Evolutionary conservation across 1,140 invertebrate species (phyloP), one percentile per base, ranked within the genome.

Genomic region (Hylyphantes graminicola): DNA sequence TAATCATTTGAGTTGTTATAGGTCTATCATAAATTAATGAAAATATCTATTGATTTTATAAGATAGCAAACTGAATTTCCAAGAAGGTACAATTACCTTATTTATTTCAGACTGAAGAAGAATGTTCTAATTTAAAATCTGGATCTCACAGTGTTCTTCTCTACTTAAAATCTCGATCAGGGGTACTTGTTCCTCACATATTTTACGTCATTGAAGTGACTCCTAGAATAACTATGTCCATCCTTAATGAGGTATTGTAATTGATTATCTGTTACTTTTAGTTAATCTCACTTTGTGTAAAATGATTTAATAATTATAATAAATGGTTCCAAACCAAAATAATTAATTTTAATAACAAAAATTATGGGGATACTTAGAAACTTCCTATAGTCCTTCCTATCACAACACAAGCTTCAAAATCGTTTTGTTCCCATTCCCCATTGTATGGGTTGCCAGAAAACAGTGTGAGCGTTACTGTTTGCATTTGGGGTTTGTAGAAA

Each of bases 181-280:
- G 70, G 2, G 15, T 15, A 35, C 57, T 82, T 50, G 80, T 82
- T 4, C 80, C 80, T 13, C 80, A 82, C 21, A 75, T 82, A 50
- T 13, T 82, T 7, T 82, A 82, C 50, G 59, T 65, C 12, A 67
- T 82, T 54, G 80, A 82, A 82, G 70, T 82, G 7, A 74, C 80
- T 19, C 67, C 54, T 8, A 74, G 48, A 51, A 74, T 82, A 19
- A 55, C 80, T 19, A n/a, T 82, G 35, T 50, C 48, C 7, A 57
- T 82, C 12, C 70, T 82, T 4, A 63, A 57, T 82, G 80, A 82
- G 59, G 80, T 82, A 81, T 11, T 35, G 7, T 12, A 4, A 19
- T 12, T 57, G 35, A 35, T 35, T 35, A 35, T 35, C 35, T 35
- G 54, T 74, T 54, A 57, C 51, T 55, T 73, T 12, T 48, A 7